Percentiles rank a stretch among this genome's conserved stretches.
Conservation (phyloP, 2,797 vertebrate species). For the Erethizon dorsatum region DNA sequence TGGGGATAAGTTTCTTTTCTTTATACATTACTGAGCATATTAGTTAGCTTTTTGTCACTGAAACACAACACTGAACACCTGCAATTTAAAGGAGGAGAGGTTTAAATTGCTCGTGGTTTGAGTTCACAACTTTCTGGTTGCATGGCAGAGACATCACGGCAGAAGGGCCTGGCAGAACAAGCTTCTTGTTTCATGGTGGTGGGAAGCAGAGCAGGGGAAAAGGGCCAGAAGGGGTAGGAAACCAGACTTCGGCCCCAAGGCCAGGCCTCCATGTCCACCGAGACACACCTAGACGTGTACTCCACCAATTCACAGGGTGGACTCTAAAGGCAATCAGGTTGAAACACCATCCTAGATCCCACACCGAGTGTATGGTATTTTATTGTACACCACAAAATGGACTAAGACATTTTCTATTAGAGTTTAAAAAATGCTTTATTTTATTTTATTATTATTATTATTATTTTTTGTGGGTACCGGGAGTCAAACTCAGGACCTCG, state of each 20-base stretch:
- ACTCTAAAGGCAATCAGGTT: not conserved
- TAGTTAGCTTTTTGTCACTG: not conserved
- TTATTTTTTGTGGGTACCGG: too few species aligned
- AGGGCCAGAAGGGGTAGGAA: not conserved
- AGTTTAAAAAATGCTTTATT: too few species aligned
- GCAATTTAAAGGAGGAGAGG: not conserved
- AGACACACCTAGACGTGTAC: not conserved
- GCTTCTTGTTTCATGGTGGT: not conserved
- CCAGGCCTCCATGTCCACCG: not conserved
- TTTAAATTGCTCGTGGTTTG: not conserved
- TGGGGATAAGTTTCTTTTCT: not conserved
- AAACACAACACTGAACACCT: not conserved
- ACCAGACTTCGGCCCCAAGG: not conserved
- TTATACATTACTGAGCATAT: not conserved
- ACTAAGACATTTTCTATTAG: not conserved
- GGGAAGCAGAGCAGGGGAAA: not conserved
- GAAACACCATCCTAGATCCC: not conserved
- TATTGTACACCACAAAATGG: not conserved
- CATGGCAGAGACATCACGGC: not conserved
- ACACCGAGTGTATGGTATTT: too few species aligned
- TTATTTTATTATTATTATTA: too few species aligned
- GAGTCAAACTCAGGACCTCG: too few species aligned
- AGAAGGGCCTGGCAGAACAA: not conserved
- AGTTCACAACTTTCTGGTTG: not conserved
- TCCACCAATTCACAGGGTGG: not conserved